These are phyloP conservation scores for Temnothorax unifasciatus DNA, from an alignment of 2,888 invertebrate genomes.

Conservation along the genomic window DNA sequence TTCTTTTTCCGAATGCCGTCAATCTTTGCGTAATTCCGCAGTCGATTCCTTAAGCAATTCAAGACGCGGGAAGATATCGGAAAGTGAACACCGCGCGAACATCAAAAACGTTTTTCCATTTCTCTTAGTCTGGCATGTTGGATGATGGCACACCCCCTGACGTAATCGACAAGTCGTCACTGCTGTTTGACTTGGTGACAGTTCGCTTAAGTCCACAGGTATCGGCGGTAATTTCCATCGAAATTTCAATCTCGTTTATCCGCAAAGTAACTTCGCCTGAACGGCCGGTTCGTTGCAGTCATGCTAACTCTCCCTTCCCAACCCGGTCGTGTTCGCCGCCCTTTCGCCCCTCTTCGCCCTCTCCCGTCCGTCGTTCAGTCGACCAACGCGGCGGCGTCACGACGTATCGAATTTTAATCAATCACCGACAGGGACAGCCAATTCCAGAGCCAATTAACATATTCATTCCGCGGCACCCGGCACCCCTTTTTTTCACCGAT, in stretches of 20 bases:
- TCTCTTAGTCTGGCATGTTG: slow-evolving; percentile 34
- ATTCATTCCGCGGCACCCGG: slow-evolving; percentile 80
- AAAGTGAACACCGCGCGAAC: slow-evolving; percentile 9
- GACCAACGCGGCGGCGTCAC: slow-evolving; percentile 65
- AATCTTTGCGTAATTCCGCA: neutral
- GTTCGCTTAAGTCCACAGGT: slow-evolving; percentile 79
- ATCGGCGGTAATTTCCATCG: slow-evolving; percentile 80
- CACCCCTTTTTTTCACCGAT: slow-evolving; percentile 74
- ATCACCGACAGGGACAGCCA: slow-evolving; percentile 84
- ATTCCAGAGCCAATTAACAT: slow-evolving; percentile 85
- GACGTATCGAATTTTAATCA: slow-evolving; percentile 85
- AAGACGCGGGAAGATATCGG: slow-evolving; percentile 21
- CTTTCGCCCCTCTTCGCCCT: slow-evolving; percentile 13
- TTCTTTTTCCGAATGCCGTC: neutral
- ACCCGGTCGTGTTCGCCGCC: slow-evolving; percentile 41
- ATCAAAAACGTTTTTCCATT: slow-evolving; percentile 47
- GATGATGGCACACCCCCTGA: slow-evolving; percentile 52
- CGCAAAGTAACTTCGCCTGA: slow-evolving; percentile 79
- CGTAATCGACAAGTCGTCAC: slow-evolving; percentile 77
- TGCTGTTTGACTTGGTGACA: slow-evolving; percentile 81
- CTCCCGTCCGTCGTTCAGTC: slow-evolving; percentile 52
- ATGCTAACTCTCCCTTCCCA: slow-evolving; percentile 60
- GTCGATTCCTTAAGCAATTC: slow-evolving; percentile 10
- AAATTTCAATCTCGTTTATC: slow-evolving; percentile 83
- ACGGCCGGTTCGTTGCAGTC: slow-evolving; percentile 65